Conservation (phyloP, 2,797 vertebrate species). For the Darevskia mixta region DNA sequence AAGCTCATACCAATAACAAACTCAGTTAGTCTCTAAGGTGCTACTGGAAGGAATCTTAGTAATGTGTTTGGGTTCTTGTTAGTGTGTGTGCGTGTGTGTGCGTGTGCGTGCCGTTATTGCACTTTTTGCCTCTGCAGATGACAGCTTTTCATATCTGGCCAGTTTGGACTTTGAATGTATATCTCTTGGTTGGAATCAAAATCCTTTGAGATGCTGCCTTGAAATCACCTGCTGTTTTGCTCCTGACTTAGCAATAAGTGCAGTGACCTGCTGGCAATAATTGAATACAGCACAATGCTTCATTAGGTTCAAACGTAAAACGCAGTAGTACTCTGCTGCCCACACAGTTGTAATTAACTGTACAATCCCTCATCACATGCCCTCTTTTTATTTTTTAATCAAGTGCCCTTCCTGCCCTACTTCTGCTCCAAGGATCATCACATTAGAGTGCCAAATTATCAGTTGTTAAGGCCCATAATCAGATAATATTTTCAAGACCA, state of each 20-base stretch:
- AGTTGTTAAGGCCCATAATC: constrained; percentile 1
- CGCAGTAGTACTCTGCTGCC: constrained; percentile 30
- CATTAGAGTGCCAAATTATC: background rate
- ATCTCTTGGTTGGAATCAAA: constrained; percentile 34
- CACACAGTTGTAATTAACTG: constrained; percentile 40
- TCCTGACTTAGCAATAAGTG: constrained; percentile 29
- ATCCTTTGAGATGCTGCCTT: constrained; percentile 7
- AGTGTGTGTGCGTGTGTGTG: too few species aligned
- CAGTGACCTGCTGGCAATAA: constrained; percentile 13
- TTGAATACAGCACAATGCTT: constrained; percentile 45
- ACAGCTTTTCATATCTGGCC: constrained; percentile 24
- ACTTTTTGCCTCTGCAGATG: constrained; percentile 4
- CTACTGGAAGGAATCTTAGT: background rate
- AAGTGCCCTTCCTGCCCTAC: background rate
- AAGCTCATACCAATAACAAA: too few species aligned
- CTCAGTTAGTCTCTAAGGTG: too few species aligned
- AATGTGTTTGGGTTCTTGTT: background rate
- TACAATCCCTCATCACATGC: constrained; percentile 23
- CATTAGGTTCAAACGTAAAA: constrained; percentile 52
- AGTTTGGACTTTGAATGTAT: constrained; percentile 44
- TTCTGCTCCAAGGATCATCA: background rate
- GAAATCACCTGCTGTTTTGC: constrained; percentile 47
- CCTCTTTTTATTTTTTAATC: constrained; percentile 1
- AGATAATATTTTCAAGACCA: background rate
- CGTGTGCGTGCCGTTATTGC: background rate